Evolutionary conservation across 2,113 vertebrate genomes (phyloP).

Genomic region (Centrocercus urophasianus): DNA sequence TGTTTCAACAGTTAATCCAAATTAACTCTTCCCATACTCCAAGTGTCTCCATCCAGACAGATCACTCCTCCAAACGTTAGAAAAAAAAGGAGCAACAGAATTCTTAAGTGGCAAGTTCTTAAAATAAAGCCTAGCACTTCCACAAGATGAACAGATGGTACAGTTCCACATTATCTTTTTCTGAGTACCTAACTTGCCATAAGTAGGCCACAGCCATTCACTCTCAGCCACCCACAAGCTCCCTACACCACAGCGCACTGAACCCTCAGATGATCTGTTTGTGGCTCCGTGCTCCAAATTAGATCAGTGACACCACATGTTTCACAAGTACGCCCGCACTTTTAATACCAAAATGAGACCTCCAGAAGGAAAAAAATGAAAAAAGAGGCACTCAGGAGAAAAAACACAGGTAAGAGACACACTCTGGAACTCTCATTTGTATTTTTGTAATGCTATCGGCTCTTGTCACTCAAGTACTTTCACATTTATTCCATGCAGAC

Average conservation of each 20-base stretch:
- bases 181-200: neutral
- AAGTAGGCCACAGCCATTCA: slow-evolving; percentile 70
- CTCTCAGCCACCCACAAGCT: slow-evolving; percentile 13
- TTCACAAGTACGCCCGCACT: neutral
- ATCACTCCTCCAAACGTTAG: neutral
- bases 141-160: slow-evolving; percentile 46
- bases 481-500: neutral
- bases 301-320: neutral
- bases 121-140: slow-evolving; percentile 56
- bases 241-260: neutral
- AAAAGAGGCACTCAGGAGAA: neutral
- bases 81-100: slow-evolving; percentile 1
- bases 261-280: neutral
- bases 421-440: neutral
- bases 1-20: slow-evolving; percentile 15
- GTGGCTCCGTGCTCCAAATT: neutral
- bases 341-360: neutral
- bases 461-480: neutral
- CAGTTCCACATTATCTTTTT: slow-evolving; percentile 36
- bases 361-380: no score
- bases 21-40: neutral
- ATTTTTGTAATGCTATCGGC: neutral
- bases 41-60: neutral
- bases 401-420: neutral
- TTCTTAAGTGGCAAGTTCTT: neutral